phyloP scores from a whole-genome alignment of 2,797 vertebrate genomes.

The Schizothorax lantsangensis region DNA sequence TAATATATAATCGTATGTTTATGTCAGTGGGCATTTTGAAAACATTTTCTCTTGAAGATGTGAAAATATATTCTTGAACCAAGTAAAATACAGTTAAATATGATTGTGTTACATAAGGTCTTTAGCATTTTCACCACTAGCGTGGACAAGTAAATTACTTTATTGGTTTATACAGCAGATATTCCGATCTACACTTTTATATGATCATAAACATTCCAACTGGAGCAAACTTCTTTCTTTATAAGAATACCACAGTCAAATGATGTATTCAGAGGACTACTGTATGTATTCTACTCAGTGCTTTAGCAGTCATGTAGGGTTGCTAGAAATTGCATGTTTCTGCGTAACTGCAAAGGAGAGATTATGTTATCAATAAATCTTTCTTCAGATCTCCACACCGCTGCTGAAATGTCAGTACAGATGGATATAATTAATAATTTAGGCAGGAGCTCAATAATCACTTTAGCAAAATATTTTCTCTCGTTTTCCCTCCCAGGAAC shows the following conservation, averaged over 20 bases:
- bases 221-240: not conserved
- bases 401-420: conserved; percentile 20
- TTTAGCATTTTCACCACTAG: not conserved
- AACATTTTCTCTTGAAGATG: too few species aligned
- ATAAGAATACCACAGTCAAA: not conserved
- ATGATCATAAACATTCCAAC: not conserved
- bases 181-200: conserved; percentile 6
- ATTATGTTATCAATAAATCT: conserved; percentile 26
- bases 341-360: conserved; percentile 4
- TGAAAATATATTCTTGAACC: not conserved
- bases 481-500: not conserved
- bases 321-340: conserved; percentile 15
- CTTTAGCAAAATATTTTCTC: conserved; percentile 16
- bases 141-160: too few species aligned
- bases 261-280: not conserved
- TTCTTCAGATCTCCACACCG: conserved; percentile 26
- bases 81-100: not conserved
- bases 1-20: not conserved
- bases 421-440: conserved; percentile 33
- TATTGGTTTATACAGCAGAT: not conserved
- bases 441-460: conserved; percentile 26
- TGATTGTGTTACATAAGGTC: not conserved
- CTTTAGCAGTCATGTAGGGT: not conserved
- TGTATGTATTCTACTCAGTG: not conserved
- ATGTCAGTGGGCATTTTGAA: not conserved